These are phyloP conservation scores for cattle (Bos taurus) DNA, from an alignment of 2,113 vertebrate species.

Conservation along the genomic window DNA sequence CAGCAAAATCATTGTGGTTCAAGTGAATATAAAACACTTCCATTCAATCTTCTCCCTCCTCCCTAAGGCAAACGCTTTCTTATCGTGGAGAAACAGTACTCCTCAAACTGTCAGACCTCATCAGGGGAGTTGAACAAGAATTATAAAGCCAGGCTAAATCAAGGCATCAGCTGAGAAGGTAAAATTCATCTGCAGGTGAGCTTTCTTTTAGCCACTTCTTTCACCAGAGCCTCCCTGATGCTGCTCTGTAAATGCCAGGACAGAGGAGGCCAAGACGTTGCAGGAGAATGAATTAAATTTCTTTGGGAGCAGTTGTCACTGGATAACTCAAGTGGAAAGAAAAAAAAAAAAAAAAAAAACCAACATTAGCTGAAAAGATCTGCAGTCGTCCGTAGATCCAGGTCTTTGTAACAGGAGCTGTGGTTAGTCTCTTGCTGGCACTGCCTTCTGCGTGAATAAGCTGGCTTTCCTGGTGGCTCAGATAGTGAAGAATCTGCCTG, in stretches of 20 bases:
- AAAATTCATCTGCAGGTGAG: constrained; percentile 46
- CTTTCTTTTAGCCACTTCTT: neutral
- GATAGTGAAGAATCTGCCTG: neutral
- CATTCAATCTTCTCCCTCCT: constrained; percentile 80
- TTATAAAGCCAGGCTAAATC: constrained; percentile 64
- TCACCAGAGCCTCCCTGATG: neutral
- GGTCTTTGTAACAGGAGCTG: neutral
- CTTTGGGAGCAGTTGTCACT: neutral
- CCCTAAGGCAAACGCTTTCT: constrained; percentile 81
- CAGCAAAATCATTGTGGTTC: constrained; percentile 81
- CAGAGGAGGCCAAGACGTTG: neutral
- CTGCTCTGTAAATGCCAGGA: neutral
- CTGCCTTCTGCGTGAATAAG: neutral
- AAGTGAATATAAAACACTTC: constrained; percentile 82
- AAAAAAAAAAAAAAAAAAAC: neutral
- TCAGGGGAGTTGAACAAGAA: constrained; percentile 78
- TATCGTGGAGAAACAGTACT: constrained; percentile 82
- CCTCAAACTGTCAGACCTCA: constrained; percentile 68
- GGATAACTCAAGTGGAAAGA: neutral
- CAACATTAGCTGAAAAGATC: neutral
- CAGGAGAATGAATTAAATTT: constrained; percentile 20
- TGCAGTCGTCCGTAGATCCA: neutral
- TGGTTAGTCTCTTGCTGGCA: rapidly evolving
- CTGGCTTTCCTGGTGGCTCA: neutral
- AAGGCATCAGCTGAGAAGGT: constrained; percentile 60